phyloP scores from a whole-genome alignment of 2,113 vertebrate species.

The Pagrus major region DNA sequence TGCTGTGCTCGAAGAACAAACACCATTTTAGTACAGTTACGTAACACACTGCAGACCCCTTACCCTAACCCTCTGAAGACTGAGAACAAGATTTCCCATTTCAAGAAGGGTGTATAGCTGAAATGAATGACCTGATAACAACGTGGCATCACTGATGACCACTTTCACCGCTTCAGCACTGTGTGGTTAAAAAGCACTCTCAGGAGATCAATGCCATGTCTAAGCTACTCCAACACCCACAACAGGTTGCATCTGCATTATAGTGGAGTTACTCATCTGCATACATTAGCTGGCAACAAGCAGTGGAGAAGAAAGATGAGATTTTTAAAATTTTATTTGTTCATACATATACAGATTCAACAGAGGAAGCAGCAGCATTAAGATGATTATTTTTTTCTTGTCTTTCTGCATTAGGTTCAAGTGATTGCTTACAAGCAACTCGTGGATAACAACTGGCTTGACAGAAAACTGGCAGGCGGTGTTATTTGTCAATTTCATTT shows the following conservation, averaged over 20 bases:
- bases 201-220: neutral
- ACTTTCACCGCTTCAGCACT: neutral
- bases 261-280: neutral
- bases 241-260: neutral
- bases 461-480: neutral
- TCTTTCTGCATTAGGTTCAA: neutral
- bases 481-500: neutral
- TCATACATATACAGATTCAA: neutral
- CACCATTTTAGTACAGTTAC: neutral
- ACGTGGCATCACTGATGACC: neutral
- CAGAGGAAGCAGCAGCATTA: neutral
- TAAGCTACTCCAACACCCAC: neutral
- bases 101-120: neutral
- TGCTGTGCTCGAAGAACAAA: neutral
- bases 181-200: constrained; percentile 9
- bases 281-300: neutral
- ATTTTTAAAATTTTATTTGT: neutral
- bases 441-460: neutral
- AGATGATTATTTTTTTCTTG: neutral
- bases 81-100: neutral
- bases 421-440: neutral
- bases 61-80: neutral
- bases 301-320: neutral
- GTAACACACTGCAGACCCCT: neutral
- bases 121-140: neutral